Evolutionary conservation across 1,140 invertebrate species (phyloP).

Genomic region (Polypedilum vanderplanki): DNA sequence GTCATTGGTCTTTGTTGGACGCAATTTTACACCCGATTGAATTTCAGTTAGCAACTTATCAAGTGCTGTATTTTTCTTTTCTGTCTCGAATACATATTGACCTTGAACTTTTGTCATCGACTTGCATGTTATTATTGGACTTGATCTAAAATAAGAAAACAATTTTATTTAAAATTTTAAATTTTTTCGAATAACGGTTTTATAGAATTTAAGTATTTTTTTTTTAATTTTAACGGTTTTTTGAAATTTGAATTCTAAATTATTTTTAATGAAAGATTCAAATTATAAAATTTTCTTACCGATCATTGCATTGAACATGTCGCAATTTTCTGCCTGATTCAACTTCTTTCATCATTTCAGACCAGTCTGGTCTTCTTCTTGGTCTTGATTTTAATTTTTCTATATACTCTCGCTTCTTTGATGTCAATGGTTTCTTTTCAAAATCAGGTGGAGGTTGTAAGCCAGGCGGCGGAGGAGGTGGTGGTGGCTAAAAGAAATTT

Average conservation of each 20-base stretch:
- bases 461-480: conserved; percentile 64
- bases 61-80: conserved; percentile 75
- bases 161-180: too few species aligned
- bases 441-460: conserved; percentile 37
- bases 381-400: conserved; percentile 59
- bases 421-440: conserved; percentile 46
- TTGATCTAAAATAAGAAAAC: conserved; percentile 49
- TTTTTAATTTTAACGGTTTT: background rate
- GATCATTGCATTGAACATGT: conserved; percentile 76
- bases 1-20: conserved; percentile 73
- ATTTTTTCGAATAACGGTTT: too few species aligned
- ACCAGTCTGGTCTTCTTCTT: conserved; percentile 76
- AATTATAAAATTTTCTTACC: conserved; percentile 43
- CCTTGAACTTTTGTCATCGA: conserved; percentile 60
- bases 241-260: conserved; percentile 25
- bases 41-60: conserved; percentile 71
- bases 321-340: conserved; percentile 68
- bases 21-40: conserved; percentile 66
- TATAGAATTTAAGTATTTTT: too few species aligned
- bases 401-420: conserved; percentile 49
- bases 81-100: conserved; percentile 83
- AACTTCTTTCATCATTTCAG: conserved; percentile 82
- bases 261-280: too few species aligned
- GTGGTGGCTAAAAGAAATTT: conserved; percentile 44
- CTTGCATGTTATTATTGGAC: conserved; percentile 51